Base-by-base conservation (phyloP, 2,888 invertebrate species). In the Temnothorax rugatulus region DNA sequence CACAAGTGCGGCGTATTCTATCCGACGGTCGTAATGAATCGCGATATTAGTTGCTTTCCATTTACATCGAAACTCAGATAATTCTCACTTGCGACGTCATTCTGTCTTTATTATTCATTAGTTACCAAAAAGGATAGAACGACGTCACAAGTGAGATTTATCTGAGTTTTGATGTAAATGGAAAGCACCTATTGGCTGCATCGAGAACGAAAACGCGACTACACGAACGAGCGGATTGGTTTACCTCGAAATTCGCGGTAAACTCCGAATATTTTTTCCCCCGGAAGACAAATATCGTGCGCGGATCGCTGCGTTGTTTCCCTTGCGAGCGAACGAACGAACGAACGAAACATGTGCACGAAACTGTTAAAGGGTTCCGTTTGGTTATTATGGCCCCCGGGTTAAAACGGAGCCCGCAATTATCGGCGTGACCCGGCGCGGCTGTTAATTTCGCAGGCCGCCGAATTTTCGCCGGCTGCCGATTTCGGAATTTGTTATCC, bases 401-500 rank as follows among this genome's bases (percentile, higher is more conserved):
- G 57, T 38, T 81, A 59, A 81, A 81, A 81, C 59, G 74, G 25
- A 57, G 44, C 0, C 57, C 57, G 21, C 73, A 75, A 81, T 81
- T 81, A 81, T 44, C 47, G 25, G 75, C 34, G 47, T 38, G 79
- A 75, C 47, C 75, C 15, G 75, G 13, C 57, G 44, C 47, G 47
- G 47, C 47, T 75, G 59, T 81, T 81, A 81, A 81, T 81, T 75
- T 81, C 75, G 79, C 79, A 47, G 75, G 13, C 38, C 41, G 11
- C 38, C 59, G 76, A 74, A 79, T 79, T 79, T 79, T 79, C 71
- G 25, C 52, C 69, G 38, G 57, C 34, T 71, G 25, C 50, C 74
- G 75, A 81, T 81, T 81, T 81, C n/a, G 47, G 59, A 79, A 81
- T 81, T 75, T 59, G 75, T 79, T 79, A 73, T 47, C 25, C 29